Base-by-base conservation (phyloP, 2,888 invertebrate species). In the Ennomos quercinarius region DNA sequence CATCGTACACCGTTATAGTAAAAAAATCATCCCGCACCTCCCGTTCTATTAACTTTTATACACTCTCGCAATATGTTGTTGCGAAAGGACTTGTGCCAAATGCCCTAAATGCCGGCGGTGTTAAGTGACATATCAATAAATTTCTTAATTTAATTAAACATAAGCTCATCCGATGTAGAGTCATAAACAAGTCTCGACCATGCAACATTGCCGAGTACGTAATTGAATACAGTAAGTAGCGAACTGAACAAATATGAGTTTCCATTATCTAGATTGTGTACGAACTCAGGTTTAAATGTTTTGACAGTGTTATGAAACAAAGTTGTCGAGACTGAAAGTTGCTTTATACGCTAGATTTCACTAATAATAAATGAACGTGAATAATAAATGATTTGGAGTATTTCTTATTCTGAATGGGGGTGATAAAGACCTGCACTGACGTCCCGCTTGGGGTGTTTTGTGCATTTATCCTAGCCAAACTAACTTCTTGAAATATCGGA, bases 61-160 rank as follows among this genome's bases (percentile, higher is more conserved):
- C 44, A 46, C 41, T 48, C 44, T 57, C 43, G 9, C 36, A 27
- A 41, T 12, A 49, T 41, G 53, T 48, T 44, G 44, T 52, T 43
- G 17, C 45, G 8, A 54, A 59, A 55, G 46, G 46, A 50, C 46
- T 54, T 38, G 46, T 81, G 84, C 79, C 82, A 84, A 86, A 83
- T 78, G 70, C 68, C 68, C 64, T 64, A 70, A 80, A 76, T 77
- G 69, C 68, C 66, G 58, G 61, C 68, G 66, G 73, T 71, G 70
- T 71, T 74, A 72, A 78, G 71, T 64, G 63, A 74, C 73, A 72
- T 66, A 68, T 68, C 78, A 75, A 86, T 87, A 85, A 87, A 85
- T 75, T 81, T 77, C 75, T 79, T 81, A 84, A 88, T 88, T 88
- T 86, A 86, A 87, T 87, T 84, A 84, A 86, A 73, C 71, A 75